Evolutionary conservation across 1,140 invertebrate genomes (phyloP), one percentile per base, ranked within the genome.

Genomic region (Spodoptera litura): DNA sequence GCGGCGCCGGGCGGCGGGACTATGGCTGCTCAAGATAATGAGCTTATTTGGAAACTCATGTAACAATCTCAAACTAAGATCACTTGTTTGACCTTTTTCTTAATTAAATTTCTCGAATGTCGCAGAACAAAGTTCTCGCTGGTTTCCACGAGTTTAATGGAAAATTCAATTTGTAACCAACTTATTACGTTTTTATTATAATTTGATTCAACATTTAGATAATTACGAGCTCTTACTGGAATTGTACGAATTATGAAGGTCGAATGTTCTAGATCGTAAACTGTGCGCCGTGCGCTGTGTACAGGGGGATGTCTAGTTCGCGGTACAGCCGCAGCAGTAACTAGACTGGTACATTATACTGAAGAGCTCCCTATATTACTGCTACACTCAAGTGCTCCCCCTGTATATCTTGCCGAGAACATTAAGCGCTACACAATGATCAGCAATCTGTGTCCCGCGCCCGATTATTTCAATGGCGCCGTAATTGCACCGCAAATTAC

Each of bases 151-250:
- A 44, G 61, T 66, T 9, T 49, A 66, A 66, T 49, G 62, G 62
- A 49, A 49, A 66, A 66, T 66, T 66, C n/a, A 66, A 49, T 66
- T 66, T 11, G 62, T 66, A 38, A 49, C 38, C 20, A 25, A 66
- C 31, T 66, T 49, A 66, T 49, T 10, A 49, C 62, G 35, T 49
- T 66, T 66, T 66, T 66, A 66, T 66, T 66, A 64, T 64, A 13
- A 64, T 64, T 64, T 64, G 61, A 49, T 64, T 64, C 61, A 15
- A 5, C 61, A 64, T 64, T 64, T 49, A 10, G 62, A 66, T 66
- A 66, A 66, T 66, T 66, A 66, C 15, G n/a, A 15, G 15, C 15
- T 66, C 62, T 66, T 13, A 15, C 62, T 66, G 38, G 49, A 49
- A 66, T 25, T 66, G 62, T 5, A 15, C 15, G 62, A 20, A 66